Evolutionary conservation across 2,888 invertebrate species (phyloP), one percentile per base, ranked within the genome.

Genomic region (Sphaerophoria rueppellii): DNA sequence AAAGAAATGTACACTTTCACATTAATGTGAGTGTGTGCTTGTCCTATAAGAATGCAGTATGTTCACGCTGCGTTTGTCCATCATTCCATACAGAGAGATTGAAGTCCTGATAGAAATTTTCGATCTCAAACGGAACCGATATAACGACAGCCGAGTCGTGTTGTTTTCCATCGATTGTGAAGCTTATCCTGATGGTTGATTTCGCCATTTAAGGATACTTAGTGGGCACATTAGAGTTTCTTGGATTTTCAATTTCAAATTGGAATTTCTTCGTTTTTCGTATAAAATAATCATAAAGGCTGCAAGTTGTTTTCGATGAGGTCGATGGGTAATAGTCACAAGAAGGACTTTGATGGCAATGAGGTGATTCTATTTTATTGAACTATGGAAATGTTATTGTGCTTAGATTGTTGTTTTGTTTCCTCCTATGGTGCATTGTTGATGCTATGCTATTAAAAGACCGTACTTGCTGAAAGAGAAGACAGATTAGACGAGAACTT

Each of bases 161-260:
- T 75, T 72, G 55, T 48, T 50, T 50, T 40, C 40, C 61, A 81
- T 80, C 81, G 81, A 73, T 77, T 81, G 76, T 73, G 70, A 55
- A 69, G 85, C 81, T 85, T 77, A 77, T 37, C 40, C 52, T 81
- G 69, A 85, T 81, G 65, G 81, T 69, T 70, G 61, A 85, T 81
- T 73, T 35, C 50, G 60, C 54, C 72, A 73, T 81, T 81, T 85
- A 81, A 50, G 72, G 72, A 75, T 58, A 72, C 80, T 85, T 72
- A 73, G 63, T 35, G 32, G 9, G 58, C 75, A 80, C 76, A 80
- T 76, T 63, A 85, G 69, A 63, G 57, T 61, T 65, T 81, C 71
- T 60, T 80, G 73, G 69, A 69, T 75, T 85, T 85, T 85, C 85
- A 85, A 81, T 85, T 85, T 77, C 73, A 65, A 81, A 77, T 76